Evolutionary conservation across 2,888 invertebrate species (phyloP).

Genomic region (Myopa testacea): DNA sequence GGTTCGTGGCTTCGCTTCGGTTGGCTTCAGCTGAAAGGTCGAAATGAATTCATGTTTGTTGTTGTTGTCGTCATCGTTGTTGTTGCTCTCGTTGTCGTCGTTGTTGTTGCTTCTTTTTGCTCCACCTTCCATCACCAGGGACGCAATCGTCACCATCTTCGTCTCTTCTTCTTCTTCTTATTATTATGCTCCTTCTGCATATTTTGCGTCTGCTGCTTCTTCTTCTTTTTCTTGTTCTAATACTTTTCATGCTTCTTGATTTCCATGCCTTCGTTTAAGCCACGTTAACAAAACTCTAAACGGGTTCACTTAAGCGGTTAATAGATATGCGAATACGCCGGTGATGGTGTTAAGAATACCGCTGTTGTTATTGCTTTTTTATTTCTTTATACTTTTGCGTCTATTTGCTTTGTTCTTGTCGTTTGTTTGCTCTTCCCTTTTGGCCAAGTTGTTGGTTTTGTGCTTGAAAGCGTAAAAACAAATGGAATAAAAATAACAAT

Average conservation of each 20-base stretch:
- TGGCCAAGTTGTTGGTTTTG: no score
- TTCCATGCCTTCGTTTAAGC: not conserved
- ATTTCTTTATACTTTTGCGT: not conserved
- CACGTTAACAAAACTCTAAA: slow-evolving; percentile 23
- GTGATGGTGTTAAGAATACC: not conserved
- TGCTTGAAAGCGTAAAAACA: no score
- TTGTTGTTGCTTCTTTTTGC: not conserved
- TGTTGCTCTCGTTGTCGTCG: no score
- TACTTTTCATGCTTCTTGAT: not conserved
- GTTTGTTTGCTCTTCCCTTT: no score
- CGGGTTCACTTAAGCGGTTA: slow-evolving; percentile 27
- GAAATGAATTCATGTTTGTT: slow-evolving; percentile 18
- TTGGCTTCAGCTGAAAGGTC: slow-evolving; percentile 23
- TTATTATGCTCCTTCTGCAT: not conserved
- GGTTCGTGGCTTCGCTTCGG: not conserved
- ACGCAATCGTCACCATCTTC: no score
- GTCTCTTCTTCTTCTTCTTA: not conserved
- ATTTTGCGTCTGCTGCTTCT: not conserved
- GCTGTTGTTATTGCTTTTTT: not conserved
- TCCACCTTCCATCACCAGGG: not conserved
- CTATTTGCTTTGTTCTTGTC: not conserved
- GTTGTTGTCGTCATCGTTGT: not conserved
- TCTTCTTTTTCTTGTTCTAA: not conserved
- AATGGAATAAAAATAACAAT: no score
- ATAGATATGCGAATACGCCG: slow-evolving; percentile 15